Base-by-base conservation (phyloP, 1,140 invertebrate genomes). In the Leptinotarsa lineolata region DNA sequence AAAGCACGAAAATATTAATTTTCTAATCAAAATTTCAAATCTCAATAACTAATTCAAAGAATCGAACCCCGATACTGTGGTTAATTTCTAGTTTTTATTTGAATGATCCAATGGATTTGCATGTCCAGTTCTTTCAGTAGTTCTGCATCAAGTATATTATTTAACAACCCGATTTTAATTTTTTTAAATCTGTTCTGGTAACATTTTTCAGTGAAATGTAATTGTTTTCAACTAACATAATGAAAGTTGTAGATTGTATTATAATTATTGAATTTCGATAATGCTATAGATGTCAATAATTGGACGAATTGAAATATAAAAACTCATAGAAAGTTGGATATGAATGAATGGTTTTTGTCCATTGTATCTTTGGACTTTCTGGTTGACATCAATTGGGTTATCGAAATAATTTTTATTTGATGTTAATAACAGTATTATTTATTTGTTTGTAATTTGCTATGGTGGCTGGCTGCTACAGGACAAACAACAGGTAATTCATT, bases 401-500 rank as follows among this genome's bases (percentile, higher is more conserved):
- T 54, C n/a, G 15, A 18, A 54, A 54, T 16, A 16, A 13, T 54
- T 54, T n/a, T 2, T 70, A 20, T 68, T 76, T 39, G 67, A 59
- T 73, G 64, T 74, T 66, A 78, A 70, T 66, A 75, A 76, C 60
- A 48, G 68, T 70, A 54, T 54, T 54, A 54, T 75, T 76, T 75
- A 73, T 77, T 77, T 76, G 74, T 78, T 78, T 75, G 77, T 82
- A 70, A 46, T 74, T 80, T 79, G 74, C 75, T 78, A 76, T 75
- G 77, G 61, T 79, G 65, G 71, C 71, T 72, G 72, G 74, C 72
- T 72, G 60, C 72, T 72, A 73, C 77, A 83, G 81, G 75, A 81
- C 75, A 45, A 81, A 80, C 72, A 83, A 78, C 80, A 83, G 80
- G 81, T 83, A 82, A 82, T 70, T 80, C 18, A 59, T 59, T 39